Evolutionary conservation across 2,888 invertebrate species (phyloP).

Genomic region (Malthinus seriepunctatus): DNA sequence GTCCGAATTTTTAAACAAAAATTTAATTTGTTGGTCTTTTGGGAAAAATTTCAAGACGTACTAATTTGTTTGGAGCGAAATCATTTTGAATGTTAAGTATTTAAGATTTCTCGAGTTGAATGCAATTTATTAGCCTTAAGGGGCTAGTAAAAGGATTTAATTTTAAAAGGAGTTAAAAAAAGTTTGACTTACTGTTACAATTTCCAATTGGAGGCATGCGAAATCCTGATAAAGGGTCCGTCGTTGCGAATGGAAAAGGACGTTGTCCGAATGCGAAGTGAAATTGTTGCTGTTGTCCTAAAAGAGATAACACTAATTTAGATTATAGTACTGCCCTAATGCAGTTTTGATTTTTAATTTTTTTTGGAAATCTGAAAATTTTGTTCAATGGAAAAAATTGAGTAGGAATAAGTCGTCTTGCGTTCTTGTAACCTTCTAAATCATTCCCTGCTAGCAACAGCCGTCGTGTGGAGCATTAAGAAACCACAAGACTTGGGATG

Average conservation of each 20-base stretch:
- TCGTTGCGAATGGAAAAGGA: slow-evolving; percentile 83
- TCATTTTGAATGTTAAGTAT: slow-evolving; percentile 29
- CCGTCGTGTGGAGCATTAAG: slow-evolving; percentile 49
- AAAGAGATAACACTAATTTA: slow-evolving; percentile 77
- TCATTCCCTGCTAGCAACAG: slow-evolving; percentile 41
- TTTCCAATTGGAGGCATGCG: slow-evolving; percentile 89
- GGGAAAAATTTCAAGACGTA: slow-evolving; percentile 16
- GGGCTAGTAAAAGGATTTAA: slow-evolving; percentile 35
- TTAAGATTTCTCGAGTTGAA: slow-evolving; percentile 20
- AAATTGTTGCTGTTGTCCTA: slow-evolving; percentile 96
- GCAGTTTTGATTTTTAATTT: background rate
- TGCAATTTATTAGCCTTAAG: slow-evolving; percentile 36
- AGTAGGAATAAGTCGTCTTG: slow-evolving; percentile 2
- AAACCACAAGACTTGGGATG: slow-evolving; percentile 51
- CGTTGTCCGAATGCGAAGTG: slow-evolving; percentile 90
- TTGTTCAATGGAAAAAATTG: background rate
- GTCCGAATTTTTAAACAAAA: slow-evolving; percentile 5
- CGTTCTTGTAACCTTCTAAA: slow-evolving; percentile 39
- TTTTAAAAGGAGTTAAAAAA: slow-evolving; percentile 4
- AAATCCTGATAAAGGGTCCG: slow-evolving; percentile 83
- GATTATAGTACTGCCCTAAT: slow-evolving; percentile 28
- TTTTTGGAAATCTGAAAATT: slow-evolving; percentile 1
- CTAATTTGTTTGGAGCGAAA: slow-evolving; percentile 26
- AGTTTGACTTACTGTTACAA: slow-evolving; percentile 81
- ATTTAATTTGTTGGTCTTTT: slow-evolving; percentile 1